These are phyloP conservation scores for Lottia scabra DNA, from an alignment of 2,888 invertebrate species.

Conservation along the genomic window DNA sequence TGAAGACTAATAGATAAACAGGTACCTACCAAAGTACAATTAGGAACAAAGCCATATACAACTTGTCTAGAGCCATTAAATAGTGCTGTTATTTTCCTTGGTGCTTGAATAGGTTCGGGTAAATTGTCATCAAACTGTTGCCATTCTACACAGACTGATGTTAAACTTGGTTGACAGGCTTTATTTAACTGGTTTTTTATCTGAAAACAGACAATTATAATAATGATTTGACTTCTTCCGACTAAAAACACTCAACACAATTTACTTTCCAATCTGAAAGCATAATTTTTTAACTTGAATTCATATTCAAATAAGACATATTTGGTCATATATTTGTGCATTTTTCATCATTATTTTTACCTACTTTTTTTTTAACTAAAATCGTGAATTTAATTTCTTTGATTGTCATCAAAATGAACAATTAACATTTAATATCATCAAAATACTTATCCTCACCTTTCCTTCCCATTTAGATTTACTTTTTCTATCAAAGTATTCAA, in stretches of 20 bases:
- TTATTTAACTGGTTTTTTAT: constrained; percentile 55
- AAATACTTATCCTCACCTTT: constrained; percentile 52
- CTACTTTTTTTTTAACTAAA: no score
- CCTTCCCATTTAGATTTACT: constrained; percentile 65
- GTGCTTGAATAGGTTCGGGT: constrained; percentile 59
- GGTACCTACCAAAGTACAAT: constrained; percentile 61
- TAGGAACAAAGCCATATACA: constrained; percentile 65
- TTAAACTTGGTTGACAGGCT: constrained; percentile 62
- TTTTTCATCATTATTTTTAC: no score
- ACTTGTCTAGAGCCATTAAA: constrained; percentile 67
- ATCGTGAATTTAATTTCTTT: no score
- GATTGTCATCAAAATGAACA: no score
- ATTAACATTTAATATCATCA: no score
- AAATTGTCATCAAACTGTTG: constrained; percentile 55
- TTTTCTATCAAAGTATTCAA: constrained; percentile 61
- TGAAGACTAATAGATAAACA: neutral
- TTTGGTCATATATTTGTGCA: no score
- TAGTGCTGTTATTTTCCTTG: constrained; percentile 61
- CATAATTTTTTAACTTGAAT: no score
- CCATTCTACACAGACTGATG: constrained; percentile 65
- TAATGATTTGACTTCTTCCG: no score
- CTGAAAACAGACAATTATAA: constrained; percentile 34
- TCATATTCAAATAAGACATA: no score
- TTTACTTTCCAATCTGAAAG: no score
- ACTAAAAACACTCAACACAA: no score